These are phyloP conservation scores for Drosophila gunungcola DNA, from an alignment of 1,140 invertebrate species.

Conservation along the genomic window DNA sequence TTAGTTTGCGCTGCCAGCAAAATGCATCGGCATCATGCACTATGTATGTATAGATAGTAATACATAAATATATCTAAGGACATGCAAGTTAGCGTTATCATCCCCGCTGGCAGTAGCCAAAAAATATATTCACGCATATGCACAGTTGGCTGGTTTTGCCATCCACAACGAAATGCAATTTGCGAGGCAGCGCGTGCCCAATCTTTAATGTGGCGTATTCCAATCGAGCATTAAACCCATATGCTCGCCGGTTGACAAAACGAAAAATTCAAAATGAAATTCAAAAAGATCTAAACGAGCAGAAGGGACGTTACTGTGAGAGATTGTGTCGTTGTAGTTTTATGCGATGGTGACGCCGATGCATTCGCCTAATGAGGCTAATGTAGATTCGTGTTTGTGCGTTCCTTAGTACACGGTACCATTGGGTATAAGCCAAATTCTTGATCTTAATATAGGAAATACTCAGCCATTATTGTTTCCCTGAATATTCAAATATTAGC, in stretches of 20 bases:
- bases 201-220: constrained; percentile 68
- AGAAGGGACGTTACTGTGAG: constrained; percentile 18
- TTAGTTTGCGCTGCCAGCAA: constrained; percentile 48
- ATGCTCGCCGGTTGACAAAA: constrained; percentile 38
- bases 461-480: no score
- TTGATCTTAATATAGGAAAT: neutral
- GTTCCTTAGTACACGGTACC: constrained; percentile 1
- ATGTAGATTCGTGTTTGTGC: constrained; percentile 54
- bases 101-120: constrained; percentile 12
- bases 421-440: neutral
- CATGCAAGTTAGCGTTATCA: constrained; percentile 30
- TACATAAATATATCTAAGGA: constrained; percentile 4
- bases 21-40: constrained; percentile 11
- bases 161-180: constrained; percentile 58
- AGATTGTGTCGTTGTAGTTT: constrained; percentile 42
- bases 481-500: no score
- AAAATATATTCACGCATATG: constrained; percentile 16
- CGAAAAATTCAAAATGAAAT: constrained; percentile 16
- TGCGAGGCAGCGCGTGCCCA: constrained; percentile 58
- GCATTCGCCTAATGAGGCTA: constrained; percentile 58
- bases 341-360: constrained; percentile 37
- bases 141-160: constrained; percentile 38
- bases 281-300: constrained; percentile 15
- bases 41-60: neutral
- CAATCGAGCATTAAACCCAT: constrained; percentile 55